phyloP scores from a whole-genome alignment of 2,888 invertebrate genomes.

The Bellardia pandia region DNA sequence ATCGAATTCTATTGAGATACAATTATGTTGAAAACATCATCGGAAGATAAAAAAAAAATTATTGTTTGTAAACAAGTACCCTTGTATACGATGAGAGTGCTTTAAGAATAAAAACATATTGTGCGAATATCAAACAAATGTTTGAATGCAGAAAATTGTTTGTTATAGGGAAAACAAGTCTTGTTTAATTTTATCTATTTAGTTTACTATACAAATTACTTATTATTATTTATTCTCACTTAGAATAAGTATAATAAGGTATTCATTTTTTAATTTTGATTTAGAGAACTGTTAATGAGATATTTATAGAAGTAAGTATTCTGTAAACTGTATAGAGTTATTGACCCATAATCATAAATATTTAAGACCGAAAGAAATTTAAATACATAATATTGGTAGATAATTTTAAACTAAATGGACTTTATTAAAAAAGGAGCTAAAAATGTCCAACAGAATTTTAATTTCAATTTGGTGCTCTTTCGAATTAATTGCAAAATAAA shows the following conservation, averaged over 20 bases:
- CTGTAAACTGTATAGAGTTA: background rate
- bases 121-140: background rate
- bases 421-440: too few relatives aligned
- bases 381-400: too few relatives aligned
- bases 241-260: background rate
- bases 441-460: too few relatives aligned
- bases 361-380: too few relatives aligned
- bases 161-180: background rate
- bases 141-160: background rate
- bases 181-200: constrained; percentile 8
- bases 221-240: constrained; percentile 15
- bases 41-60: background rate
- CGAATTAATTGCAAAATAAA: too few relatives aligned
- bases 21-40: constrained; percentile 30
- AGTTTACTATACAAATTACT: background rate
- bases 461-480: too few relatives aligned
- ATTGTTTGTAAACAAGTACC: background rate
- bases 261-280: background rate
- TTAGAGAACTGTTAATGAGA: background rate
- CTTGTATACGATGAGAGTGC: background rate
- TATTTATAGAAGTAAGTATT: too few relatives aligned
- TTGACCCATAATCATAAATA: too few relatives aligned
- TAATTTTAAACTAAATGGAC: too few relatives aligned
- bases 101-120: background rate
- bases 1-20: constrained; percentile 33